Evolutionary conservation across 2,113 vertebrate species (phyloP), one percentile per base, ranked within the genome.

Genomic region (Macquaria ambigua): DNA sequence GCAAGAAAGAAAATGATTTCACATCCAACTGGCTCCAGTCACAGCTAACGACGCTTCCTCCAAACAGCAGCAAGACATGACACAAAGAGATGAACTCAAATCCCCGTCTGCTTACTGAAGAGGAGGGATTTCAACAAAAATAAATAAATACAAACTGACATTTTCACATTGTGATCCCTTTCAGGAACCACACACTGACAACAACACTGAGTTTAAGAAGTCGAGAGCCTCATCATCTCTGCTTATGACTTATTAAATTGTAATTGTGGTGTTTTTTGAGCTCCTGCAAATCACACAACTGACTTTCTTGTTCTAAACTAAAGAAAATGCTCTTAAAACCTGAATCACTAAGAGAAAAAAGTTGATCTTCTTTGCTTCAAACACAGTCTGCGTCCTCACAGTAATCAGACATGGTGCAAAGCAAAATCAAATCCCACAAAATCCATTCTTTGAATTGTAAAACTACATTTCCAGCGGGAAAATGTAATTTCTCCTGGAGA

Each of bases 1-100:
- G 53, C 81, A 73, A 82, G 70, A 74, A 85, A 82, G 67, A 82
- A 25, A 86, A 80, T 62, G 1, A 90, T 77, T 82, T 87, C 74
- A 67, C 78, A 58, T 86, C 63, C 74, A 79, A 81, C 21, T 50
- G 67, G 41, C 43, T 90, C n/a, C 55, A 74, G 70, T 83, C 74
- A 66, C 71, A 73, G 12, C 20, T 3, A n/a, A 21, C 5, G 4
- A 39, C 25, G 70, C 73, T 20, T n/a, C 43, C 4, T n/a, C 25
- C 11, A 48, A 48, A 74, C 62, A 37, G 21, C 6, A 46, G 20
- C 67, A 15, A n/a, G 23, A 61, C 21, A 6, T 1, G n/a, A 77
- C 34, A 74, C 59, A 18, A 34, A 53, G 46, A 68, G 8, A 68
- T 3, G 5, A 23, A 67, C 16, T 11, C 2, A 8, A 11, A 25